Evolutionary conservation across 2,888 invertebrate species (phyloP), one percentile per base, ranked within the genome.

Genomic region (Platerodrilus igneus): DNA sequence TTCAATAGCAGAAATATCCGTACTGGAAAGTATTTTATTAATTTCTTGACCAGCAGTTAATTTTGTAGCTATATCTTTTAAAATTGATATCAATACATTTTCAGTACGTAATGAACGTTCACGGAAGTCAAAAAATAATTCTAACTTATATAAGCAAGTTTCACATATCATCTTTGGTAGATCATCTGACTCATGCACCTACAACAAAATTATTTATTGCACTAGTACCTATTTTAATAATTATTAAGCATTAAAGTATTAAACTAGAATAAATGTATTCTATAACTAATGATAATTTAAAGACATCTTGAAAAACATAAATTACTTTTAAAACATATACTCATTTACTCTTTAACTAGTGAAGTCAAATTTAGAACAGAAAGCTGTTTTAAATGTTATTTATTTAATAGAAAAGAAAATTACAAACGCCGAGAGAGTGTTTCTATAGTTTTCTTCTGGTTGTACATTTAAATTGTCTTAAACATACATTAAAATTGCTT

Each of bases 131-230:
- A 69, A 73, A 36, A 77, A 61, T 31, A 74, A 62, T 47, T 78
- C 76, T 34, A 78, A 53, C 54, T 77, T 77, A 46, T 70, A 76
- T 7, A 74, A 64, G 52, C 77, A 77, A 28, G 72, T 70, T 46
- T 73, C 71, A 50, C 77, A 78, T 3, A 78, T 69, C 57, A 75
- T 71, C 66, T 78, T 78, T 11, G 77, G 77, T 27, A 77, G 62
- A 48, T 73, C 71, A 57, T 77, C 77, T 11, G 66, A 59, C 59
- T 72, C 66, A 26, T 72, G 71, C 16, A 77, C 70, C 77, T 76
- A 48, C 14, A 62, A 63, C 32, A 40, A 49, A 52, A 45, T 19
- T 23, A 23, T n/a, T 7, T 5, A 22, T 23, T 11, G 19, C 18
- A 27, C 8, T 7, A 11, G 21, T 9, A 9, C 21, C 7, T 9